Evolutionary conservation across 1,140 invertebrate species (phyloP), one percentile per base, ranked within the genome.

Genomic region (Danaus plexippus): DNA sequence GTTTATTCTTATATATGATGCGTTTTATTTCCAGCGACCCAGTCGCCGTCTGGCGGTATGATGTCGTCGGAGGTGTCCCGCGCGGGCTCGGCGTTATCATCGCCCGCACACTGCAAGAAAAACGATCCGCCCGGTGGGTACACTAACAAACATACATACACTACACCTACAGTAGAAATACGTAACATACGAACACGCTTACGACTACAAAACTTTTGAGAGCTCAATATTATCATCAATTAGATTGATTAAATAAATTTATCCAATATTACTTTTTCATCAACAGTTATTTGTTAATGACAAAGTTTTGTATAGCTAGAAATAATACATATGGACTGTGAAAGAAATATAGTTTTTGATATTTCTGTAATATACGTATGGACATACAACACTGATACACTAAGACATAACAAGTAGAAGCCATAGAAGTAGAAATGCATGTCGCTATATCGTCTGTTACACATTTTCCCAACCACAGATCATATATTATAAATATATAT

Each of bases 381-480:
- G 47, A 56, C 49, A 48, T 41, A 55, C 49, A 42, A 54, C 40
- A 51, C 40, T 54, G 9, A 47, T 40, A 51, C 43, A 48, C 47
- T 32, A 32, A 50, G 12, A 46, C 50, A 56, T 51, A 62, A 66
- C 59, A 54, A 58, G 59, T 59, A 68, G 56, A 71, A 86, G 84
- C 84, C 84, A 87, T 87, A 87, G 84, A 84, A 44, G 78, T 82
- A 80, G 73, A 54, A 61, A 57, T 73, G 81, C 80, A 85, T 84
- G 81, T 64, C 66, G 47, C 70, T 67, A 71, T 74, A 69, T 77
- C 65, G 64, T 66, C 48, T 69, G 81, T 87, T 85, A 87, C 81
- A 87, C 84, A 87, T 87, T 87, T 87, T 87, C 80, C 84, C 84
- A 87, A 83, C 84, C 84, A 87, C 82, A 66, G 67, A 68, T 52